Percentiles rank a stretch among this genome's conserved stretches.
Evolutionary conservation across 2,888 invertebrate genomes (phyloP).

Genomic region (Omphaloscelis lunosa): DNA sequence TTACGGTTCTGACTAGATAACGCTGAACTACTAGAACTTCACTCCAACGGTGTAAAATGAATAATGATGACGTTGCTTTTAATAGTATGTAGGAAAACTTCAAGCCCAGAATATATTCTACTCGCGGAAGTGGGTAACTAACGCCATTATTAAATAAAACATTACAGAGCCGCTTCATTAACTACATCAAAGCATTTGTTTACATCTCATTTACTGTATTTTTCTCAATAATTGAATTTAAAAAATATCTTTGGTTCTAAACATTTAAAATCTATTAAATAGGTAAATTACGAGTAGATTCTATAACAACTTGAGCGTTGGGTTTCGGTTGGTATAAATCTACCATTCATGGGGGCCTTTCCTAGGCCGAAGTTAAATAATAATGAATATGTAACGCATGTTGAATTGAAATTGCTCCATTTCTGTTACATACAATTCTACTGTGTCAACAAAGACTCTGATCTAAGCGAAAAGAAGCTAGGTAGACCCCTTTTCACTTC

Average conservation of each 20-base stretch:
- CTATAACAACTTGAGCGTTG: neutral
- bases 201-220: constrained; percentile 45
- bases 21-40: neutral
- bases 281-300: neutral
- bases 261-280: neutral
- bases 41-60: neutral
- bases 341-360: neutral
- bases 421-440: neutral
- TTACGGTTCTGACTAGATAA: neutral
- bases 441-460: neutral
- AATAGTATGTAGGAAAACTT: constrained; percentile 41
- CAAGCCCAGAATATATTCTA: constrained; percentile 15
- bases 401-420: neutral
- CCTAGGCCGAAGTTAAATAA: too few relatives aligned
- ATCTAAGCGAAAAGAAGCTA: too few relatives aligned
- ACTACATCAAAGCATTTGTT: constrained; percentile 41
- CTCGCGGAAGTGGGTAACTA: constrained; percentile 23
- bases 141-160: constrained; percentile 35
- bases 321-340: neutral
- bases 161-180: constrained; percentile 26
- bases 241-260: neutral
- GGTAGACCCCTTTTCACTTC: too few relatives aligned
- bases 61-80: neutral
- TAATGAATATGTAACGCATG: too few relatives aligned
- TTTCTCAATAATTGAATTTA: constrained; percentile 16